Evolutionary conservation across 1,140 invertebrate genomes (phyloP).

Genomic region (Scylla paramamosain): DNA sequence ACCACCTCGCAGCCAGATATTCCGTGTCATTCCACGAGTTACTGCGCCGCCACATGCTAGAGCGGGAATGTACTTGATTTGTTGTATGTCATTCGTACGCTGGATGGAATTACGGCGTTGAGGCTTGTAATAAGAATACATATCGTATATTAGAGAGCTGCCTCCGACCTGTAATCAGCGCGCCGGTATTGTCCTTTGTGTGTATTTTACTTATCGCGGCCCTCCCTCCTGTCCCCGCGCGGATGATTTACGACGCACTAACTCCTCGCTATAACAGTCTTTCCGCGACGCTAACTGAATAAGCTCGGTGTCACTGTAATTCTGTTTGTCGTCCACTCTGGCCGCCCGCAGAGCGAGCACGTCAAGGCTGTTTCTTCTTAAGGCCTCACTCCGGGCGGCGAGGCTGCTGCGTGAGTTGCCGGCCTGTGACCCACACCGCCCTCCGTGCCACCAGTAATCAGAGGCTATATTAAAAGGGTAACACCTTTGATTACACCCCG

Average conservation of each 20-base stretch:
- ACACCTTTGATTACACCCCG: background rate
- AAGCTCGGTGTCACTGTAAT: constrained; percentile 44
- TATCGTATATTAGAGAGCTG: constrained; percentile 52
- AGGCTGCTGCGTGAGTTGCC: background rate
- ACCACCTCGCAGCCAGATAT: background rate
- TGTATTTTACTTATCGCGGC: constrained; percentile 53
- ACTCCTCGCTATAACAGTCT: constrained; percentile 42
- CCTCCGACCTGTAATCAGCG: constrained; percentile 37
- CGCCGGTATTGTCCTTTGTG: constrained; percentile 31
- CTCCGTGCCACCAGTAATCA: background rate
- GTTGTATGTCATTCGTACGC: constrained; percentile 59
- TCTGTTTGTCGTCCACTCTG: constrained; percentile 33
- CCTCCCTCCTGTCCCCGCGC: constrained; percentile 34
- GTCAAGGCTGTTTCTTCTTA: background rate
- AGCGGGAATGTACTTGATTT: constrained; percentile 32
- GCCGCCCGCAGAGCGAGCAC: background rate
- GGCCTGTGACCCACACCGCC: background rate
- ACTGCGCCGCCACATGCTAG: constrained; percentile 39
- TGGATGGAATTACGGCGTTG: constrained; percentile 48
- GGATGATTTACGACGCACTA: constrained; percentile 38
- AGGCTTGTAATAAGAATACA: constrained; percentile 62
- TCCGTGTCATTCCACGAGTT: constrained; percentile 58
- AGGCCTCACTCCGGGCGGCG: background rate
- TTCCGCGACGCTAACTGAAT: constrained; percentile 55
- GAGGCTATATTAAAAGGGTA: background rate